These are phyloP conservation scores for Drepana falcataria DNA, from an alignment of 2,888 invertebrate genomes.

Conservation along the genomic window DNA sequence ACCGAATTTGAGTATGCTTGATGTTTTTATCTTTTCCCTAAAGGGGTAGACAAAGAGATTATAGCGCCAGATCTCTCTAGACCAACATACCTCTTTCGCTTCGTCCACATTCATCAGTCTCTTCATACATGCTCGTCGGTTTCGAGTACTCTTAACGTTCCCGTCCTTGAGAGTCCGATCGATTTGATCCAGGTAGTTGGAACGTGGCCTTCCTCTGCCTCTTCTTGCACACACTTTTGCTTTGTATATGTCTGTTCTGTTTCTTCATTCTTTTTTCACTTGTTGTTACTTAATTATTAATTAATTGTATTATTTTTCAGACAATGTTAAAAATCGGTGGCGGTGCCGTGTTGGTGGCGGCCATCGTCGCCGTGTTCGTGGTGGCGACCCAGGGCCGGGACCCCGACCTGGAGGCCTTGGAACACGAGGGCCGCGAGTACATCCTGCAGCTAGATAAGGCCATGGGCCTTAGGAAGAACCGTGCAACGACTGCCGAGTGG, in stretches of 20 bases:
- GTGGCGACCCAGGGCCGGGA: constrained; percentile 74
- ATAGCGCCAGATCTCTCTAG: too few relatives aligned
- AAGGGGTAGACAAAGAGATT: too few relatives aligned
- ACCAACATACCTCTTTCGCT: too few relatives aligned
- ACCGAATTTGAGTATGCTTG: too few relatives aligned
- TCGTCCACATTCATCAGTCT: too few relatives aligned
- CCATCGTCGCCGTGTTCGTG: constrained; percentile 70
- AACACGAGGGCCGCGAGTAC: constrained; percentile 80
- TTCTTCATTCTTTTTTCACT: constrained; percentile 9
- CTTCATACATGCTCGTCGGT: too few relatives aligned
- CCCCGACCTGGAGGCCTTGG: constrained; percentile 72
- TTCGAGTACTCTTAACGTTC: too few relatives aligned
- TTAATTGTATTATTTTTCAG: constrained; percentile 31
- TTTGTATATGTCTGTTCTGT: constrained; percentile 6
- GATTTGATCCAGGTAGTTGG: too few relatives aligned
- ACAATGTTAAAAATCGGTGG: constrained; percentile 73
- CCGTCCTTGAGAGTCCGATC: too few relatives aligned
- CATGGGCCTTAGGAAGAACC: constrained; percentile 78
- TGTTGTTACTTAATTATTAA: constrained; percentile 3
- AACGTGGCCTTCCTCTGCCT: too few relatives aligned
- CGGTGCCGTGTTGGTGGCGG: constrained; percentile 63
- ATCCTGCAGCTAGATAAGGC: constrained; percentile 80
- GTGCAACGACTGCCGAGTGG: constrained; percentile 83
- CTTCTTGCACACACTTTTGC: too few relatives aligned
- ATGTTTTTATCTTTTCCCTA: too few relatives aligned